Base-by-base conservation (phyloP, 1,140 invertebrate species). In the Drepana arcuata region DNA sequence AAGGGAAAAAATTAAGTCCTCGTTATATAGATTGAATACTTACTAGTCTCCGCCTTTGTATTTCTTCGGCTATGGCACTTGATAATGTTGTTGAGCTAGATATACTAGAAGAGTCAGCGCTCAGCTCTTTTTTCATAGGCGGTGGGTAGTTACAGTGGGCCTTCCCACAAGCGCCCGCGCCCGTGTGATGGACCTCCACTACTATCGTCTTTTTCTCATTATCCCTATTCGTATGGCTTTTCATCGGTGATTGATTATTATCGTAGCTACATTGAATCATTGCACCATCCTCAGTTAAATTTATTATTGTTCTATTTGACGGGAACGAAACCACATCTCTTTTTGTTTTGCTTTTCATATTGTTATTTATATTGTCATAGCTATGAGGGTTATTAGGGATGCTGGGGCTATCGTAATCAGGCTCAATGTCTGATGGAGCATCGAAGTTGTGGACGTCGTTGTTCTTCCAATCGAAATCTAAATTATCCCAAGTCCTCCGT, bases 261-360 rank as follows among this genome's bases (percentile, higher is more conserved):
- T 84, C 70, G 48, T 84, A 82, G 65, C 86, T 88, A 58, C 86
- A 88, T 50, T 87, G 86, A 47, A 90, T 90, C 1, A 87, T 89
- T 13, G 88, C 88, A 15, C 88, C 88, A 33, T 88, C 88, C 71
- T 89, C 89, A 4, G 88, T 86, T 42, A 90, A 70, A 75, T 89
- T 89, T 23, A 90, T 90, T 39, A 90, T 89, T 0, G 89, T 90
- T 49, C 87, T 85, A 66, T 88, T 88, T 34, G 85, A 77, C 31
- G 84, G 83, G 40, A 53, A 66, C 13, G 78, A 81, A 23, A 64
- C 50, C 21, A 67, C 65, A 15, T 82, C 73, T 28, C 61, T 58
- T 48, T 72, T 71, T 14, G 31, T 60, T 45, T 68, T 74, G 44
- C 45, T 42, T 46, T 46, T 64, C 33, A 55, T 42, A 34, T 62